Base-by-base conservation (phyloP, 1,140 invertebrate species). In the Cheumatopsyche charites region DNA sequence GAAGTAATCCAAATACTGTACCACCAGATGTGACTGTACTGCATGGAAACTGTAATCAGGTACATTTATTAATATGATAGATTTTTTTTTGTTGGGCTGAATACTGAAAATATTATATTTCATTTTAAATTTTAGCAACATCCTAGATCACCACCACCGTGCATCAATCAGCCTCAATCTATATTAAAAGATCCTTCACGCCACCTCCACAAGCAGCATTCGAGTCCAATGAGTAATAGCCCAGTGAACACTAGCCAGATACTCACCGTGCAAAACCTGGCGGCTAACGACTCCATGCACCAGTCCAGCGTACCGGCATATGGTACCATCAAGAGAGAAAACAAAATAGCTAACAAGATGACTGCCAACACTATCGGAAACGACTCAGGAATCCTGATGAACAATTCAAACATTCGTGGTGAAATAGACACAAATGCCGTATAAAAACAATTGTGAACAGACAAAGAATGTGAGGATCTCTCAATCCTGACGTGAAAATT, bases 161-260 rank as follows among this genome's bases (percentile, higher is more conserved):
- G 79, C 1, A 78, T 82, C 49, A 86, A 86, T 72, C 86, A 87
- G 70, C 87, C 87, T 0, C 87, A 87, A 68, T 86, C 86, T n/a
- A 88, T 88, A 41, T 80, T 88, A 2, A 88, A 88, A 77, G 86
- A 88, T 78, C 86, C 86, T 15, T 87, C 86, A 17, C 80, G 86
- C 2, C 85, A 86, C 76, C 86, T 87, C 74, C 86, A 87, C 66
- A 84, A 84, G 25, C 84, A 83, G 73, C 86, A 86, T 62, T 82
- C 82, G 1, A 83, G 80, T 71, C 81, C 82, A 0, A 73, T 83
- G 62, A 81, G 80, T 0, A 79, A 79, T 15, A 83, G 82, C 71
- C 81, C 83, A 0, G 80, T 82, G 0, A 81, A 82, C 52, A 80
- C 81, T 47, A 84, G 78, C 69, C 83, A 85, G 74, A 85, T 85